Base-by-base conservation (phyloP, 2,888 invertebrate species). In the Microctonus aethiopoides region DNA sequence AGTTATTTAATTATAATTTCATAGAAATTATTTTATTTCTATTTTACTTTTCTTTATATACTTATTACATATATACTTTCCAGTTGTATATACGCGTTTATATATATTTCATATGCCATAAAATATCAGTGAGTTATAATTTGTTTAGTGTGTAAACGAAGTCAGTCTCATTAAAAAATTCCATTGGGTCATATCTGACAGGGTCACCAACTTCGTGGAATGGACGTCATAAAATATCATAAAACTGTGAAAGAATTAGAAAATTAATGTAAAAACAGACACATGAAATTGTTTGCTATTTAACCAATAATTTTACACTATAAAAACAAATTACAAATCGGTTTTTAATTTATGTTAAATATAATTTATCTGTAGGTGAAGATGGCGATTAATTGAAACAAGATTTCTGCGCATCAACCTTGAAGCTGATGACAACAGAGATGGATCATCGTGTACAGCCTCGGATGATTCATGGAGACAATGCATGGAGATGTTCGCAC, bases 391-490 rank as follows among this genome's bases (percentile, higher is more conserved):
- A 74, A 72, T 68, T 60, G 63, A 68, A 71, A 74, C 72, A 59
- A 66, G 46, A 29, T 24, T 24, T 26, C 22, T 62, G n/a, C 10
- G 29, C 9, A 69, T 51, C 61, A 67, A 63, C 77, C 79, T 78
- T 78, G 75, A 61, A 60, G 68, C 73, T 72, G 74, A 71, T 73
- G 79, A 77, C 76, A 75, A 75, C 74, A 76, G 76, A 76, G 74
- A 76, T 76, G 80, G 78, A 72, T 76, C 78, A 76, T 75, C 75
- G 65, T 60, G 54, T 67, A 67, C 67, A 74, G 60, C 76, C 73
- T 75, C 71, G 72, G 59, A 39, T 78, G 79, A 79, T 72, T 80
- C 78, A 79, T 22, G 63, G 52, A 70, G n/a, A n/a, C 68, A 68
- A 66, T 66, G 73, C 41, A 60, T 70, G 63, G 66, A 54, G 71